These are phyloP conservation scores for Eupithecia subfuscata DNA, from an alignment of 2,888 invertebrate genomes.

Conservation along the genomic window DNA sequence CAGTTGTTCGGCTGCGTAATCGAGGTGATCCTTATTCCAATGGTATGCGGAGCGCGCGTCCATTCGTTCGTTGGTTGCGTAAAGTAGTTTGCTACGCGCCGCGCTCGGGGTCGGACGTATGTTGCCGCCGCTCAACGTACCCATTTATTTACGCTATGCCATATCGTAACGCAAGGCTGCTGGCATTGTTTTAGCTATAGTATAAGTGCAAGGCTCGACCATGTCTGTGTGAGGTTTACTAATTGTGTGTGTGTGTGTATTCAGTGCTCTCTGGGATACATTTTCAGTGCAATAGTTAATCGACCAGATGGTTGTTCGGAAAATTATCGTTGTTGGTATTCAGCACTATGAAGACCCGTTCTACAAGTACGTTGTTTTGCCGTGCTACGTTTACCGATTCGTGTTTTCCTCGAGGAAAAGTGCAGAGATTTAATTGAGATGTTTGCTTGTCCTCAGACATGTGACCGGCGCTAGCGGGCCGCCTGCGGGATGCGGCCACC, in stretches of 20 bases:
- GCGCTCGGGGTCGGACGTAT: conserved; percentile 63
- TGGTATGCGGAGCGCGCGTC: conserved; percentile 72
- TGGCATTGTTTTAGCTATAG: conserved; percentile 62
- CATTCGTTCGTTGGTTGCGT: conserved; percentile 56
- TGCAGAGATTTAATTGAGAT: conserved; percentile 42
- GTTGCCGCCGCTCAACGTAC: conserved; percentile 52
- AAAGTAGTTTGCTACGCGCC: conserved; percentile 66
- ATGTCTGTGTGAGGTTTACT: conserved; percentile 65
- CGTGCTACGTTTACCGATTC: conserved; percentile 35
- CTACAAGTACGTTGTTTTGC: conserved; percentile 69
- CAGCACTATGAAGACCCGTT: conserved; percentile 79
- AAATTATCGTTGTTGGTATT: conserved; percentile 78
- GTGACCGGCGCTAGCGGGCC: conserved; percentile 77
- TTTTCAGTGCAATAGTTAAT: conserved; percentile 56
- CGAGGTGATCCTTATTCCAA: conserved; percentile 78
- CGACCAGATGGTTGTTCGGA: conserved; percentile 78
- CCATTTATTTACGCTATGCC: conserved; percentile 64
- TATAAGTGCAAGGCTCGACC: conserved; percentile 58
- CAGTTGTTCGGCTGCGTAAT: conserved; percentile 70
- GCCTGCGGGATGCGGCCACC: conserved; percentile 87
- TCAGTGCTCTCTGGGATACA: conserved; percentile 52
- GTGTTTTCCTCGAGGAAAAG: conserved; percentile 41
- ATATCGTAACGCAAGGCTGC: conserved; percentile 62
- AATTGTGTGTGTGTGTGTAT: conserved; percentile 54
- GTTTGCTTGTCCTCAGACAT: conserved; percentile 73